phyloP scores from a whole-genome alignment of 2,113 vertebrate species.

The Gymnobelideus leadbeateri region DNA sequence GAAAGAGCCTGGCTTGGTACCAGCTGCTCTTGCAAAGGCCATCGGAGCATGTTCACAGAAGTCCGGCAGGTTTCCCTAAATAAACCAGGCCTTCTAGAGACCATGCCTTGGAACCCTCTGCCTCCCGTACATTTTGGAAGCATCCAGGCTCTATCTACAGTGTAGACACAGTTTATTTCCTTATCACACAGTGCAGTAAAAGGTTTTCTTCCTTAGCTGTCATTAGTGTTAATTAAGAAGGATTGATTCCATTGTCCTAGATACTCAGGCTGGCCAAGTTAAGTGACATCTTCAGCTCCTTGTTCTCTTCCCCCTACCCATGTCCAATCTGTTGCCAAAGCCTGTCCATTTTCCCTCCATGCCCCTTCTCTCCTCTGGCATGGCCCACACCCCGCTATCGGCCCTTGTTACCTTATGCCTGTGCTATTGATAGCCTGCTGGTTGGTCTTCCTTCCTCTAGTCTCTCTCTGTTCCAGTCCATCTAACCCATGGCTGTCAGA shows the following conservation, averaged over 20 bases:
- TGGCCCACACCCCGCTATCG: no score
- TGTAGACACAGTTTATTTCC: conserved; percentile 40
- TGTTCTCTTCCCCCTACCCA: neutral
- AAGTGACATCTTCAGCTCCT: no score
- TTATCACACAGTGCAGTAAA: neutral
- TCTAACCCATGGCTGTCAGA: neutral
- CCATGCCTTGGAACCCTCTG: neutral
- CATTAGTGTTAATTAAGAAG: conserved; percentile 40
- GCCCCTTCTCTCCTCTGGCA: neutral
- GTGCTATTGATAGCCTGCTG: no score
- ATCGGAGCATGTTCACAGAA: neutral
- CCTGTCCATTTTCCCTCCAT: neutral
- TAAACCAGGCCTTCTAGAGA: neutral
- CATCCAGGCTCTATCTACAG: neutral
- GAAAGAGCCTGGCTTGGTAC: conserved; percentile 21
- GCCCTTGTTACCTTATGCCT: neutral
- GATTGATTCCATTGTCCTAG: conserved; percentile 1
- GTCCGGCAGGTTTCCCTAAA: neutral
- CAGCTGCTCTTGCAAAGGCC: neutral
- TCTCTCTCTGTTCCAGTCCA: neutral
- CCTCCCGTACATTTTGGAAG: neutral
- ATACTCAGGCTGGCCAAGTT: neutral
- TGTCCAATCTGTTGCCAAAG: no score
- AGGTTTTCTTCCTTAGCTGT: conserved; percentile 8
- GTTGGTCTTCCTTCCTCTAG: neutral